Base-by-base conservation (phyloP, 2,888 invertebrate species). In the Sipha maydis region DNA sequence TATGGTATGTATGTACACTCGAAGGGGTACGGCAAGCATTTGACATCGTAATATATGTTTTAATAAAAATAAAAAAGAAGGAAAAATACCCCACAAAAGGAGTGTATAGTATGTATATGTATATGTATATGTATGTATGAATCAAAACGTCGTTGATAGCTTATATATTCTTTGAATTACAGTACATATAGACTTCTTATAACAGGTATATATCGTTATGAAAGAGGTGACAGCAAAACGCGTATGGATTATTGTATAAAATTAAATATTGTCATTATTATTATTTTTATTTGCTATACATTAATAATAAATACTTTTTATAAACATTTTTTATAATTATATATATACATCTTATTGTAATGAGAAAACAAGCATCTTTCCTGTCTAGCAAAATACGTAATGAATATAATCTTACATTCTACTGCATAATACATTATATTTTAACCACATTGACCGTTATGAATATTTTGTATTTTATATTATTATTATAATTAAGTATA, bases 1-100 rank as follows among this genome's bases (percentile, higher is more conserved):
- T 5, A 21, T 71, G 11, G 5, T n/a, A 17, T 54, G 28, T 14
- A 19, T 7, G 61, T 80, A 14, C 19, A 80, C n/a, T 41, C 11
- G 25, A n/a, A 28, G 28, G 38, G 73, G 73, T 75, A 75, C 25
- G 28, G 48, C 54, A 25, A 71, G 71, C 83, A 69, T 83, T 54
- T 19, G 83, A 83, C 34, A 34, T 54, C 54, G 28, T 54, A n/a
- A 34, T 73, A 34, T 83, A 34, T 54, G 73, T 83, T 83, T 71
- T 34, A 34, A 83, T 83, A 71, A 34, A 67, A 83, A 76, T 48
- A 75, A 41, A 69, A 69, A 69, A 69, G 69, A 11, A n/a, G 69
- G 69, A n/a, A 11, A 69, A 71, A 71, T 71, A 71, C 28, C 71
- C 5, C 31, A 28, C 17, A 31, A 71, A 17, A 9, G 28, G n/a